Conservation (phyloP, 2,113 vertebrate species). For the Gracilinanus agilis region DNA sequence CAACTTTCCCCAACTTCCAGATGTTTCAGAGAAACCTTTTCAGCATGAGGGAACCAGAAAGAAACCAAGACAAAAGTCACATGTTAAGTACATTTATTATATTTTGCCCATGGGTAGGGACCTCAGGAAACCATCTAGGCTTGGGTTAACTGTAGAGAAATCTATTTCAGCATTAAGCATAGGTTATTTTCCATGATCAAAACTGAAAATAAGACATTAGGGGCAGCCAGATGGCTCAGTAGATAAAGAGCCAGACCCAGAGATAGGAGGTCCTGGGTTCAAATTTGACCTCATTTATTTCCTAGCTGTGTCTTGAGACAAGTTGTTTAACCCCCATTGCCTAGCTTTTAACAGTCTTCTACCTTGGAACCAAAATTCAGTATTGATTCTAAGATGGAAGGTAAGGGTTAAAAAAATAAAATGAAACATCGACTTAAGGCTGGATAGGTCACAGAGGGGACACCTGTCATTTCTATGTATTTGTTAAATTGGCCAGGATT, state of each 20-base stretch:
- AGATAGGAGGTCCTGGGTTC: too few species aligned
- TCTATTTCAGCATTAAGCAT: background rate
- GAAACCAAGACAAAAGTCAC: background rate
- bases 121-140: conserved; percentile 29
- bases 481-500: conserved; percentile 47
- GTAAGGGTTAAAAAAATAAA: background rate
- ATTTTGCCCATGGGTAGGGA: conserved; percentile 10
- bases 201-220: conserved; percentile 39
- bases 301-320: too few species aligned
- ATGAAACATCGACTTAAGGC: background rate
- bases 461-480: background rate
- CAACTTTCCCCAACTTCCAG: background rate
- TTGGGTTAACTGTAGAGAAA: conserved; percentile 47
- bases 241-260: too few species aligned
- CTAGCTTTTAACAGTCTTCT: too few species aligned
- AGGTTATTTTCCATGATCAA: conserved; percentile 2
- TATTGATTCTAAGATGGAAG: too few species aligned
- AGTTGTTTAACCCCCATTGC: too few species aligned
- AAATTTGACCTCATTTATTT: too few species aligned
- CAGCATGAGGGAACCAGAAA: background rate
- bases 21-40: conserved; percentile 16
- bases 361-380: too few species aligned
- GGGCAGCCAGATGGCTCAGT: too few species aligned
- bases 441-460: background rate
- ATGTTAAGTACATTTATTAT: conserved; percentile 34